A percentile compares a stretch with the other conserved stretches of the same genome.
These are phyloP conservation scores for Umimayanthus chanpuru DNA, from an alignment of 92 coral and sea anemone species.

Conservation along the genomic window DNA sequence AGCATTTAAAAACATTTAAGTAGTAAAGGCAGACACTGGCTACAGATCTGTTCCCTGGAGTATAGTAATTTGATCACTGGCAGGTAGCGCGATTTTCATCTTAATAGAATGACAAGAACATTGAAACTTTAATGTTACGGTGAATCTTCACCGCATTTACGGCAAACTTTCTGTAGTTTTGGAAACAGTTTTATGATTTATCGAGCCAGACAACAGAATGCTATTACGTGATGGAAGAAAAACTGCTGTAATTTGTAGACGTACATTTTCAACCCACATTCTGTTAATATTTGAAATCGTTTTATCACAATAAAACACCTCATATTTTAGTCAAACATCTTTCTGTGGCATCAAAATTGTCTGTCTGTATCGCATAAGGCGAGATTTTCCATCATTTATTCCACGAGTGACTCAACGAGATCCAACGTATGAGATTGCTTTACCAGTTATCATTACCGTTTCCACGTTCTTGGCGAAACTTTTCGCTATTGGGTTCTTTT, in stretches of 20 bases:
- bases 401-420: too few relatives aligned
- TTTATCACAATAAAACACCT: background rate
- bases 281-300: too few relatives aligned
- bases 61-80: background rate
- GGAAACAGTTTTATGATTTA: background rate
- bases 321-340: background rate
- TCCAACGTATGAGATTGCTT: too few relatives aligned
- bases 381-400: too few relatives aligned
- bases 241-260: background rate
- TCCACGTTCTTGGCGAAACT: too few relatives aligned
- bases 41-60: background rate
- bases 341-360: too few relatives aligned
- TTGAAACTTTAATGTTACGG: background rate
- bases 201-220: background rate
- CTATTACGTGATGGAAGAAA: background rate
- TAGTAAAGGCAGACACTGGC: background rate
- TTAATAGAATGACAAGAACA: too few relatives aligned
- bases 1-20: background rate
- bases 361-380: too few relatives aligned
- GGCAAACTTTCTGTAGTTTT: background rate
- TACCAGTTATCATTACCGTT: too few relatives aligned
- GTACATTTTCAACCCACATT: background rate
- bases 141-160: background rate
- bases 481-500: too few relatives aligned
- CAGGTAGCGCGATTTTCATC: background rate